Percentiles rank a stretch among this genome's conserved stretches.
Evolutionary conservation across 2,888 invertebrate species (phyloP).

Genomic region (Drosophila merina): DNA sequence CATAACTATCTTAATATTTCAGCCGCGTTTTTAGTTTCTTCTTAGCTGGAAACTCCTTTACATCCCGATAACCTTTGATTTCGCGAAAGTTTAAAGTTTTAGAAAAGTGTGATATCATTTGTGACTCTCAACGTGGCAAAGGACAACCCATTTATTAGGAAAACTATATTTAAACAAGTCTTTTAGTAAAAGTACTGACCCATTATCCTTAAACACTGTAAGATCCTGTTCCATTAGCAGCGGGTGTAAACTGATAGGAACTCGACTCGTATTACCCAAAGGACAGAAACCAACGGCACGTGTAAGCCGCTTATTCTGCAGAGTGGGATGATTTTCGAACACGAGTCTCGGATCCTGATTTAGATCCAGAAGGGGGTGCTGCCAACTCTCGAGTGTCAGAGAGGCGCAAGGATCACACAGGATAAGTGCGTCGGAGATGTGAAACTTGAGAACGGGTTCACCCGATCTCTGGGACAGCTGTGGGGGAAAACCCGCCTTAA

Average conservation of each 20-base stretch:
- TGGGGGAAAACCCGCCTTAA: conserved; percentile 74
- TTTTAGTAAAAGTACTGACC: neutral
- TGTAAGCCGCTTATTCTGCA: conserved; percentile 63
- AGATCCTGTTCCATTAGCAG: conserved; percentile 24
- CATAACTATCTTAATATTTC: neutral
- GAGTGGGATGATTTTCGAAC: conserved; percentile 19
- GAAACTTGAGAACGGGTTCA: conserved; percentile 55
- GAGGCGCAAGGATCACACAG: conserved; percentile 24
- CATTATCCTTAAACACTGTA: neutral
- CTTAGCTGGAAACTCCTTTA: neutral
- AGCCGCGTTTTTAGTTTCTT: neutral
- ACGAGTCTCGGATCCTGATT: conserved; percentile 2
- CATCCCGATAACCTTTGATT: no score
- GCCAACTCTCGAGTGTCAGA: conserved; percentile 58
- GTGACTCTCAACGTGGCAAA: neutral
- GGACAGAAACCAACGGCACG: conserved; percentile 48
- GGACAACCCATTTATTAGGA: neutral
- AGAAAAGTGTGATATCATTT: neutral
- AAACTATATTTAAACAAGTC: no score
- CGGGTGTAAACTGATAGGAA: conserved; percentile 53
- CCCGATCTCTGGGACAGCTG: conserved; percentile 55
- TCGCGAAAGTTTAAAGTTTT: no score
- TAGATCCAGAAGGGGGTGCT: conserved; percentile 34
- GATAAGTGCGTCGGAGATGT: conserved; percentile 43
- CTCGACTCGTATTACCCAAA: conserved; percentile 49